Conservation (phyloP, 1,140 invertebrate species). For the Ladona fulva region DNA sequence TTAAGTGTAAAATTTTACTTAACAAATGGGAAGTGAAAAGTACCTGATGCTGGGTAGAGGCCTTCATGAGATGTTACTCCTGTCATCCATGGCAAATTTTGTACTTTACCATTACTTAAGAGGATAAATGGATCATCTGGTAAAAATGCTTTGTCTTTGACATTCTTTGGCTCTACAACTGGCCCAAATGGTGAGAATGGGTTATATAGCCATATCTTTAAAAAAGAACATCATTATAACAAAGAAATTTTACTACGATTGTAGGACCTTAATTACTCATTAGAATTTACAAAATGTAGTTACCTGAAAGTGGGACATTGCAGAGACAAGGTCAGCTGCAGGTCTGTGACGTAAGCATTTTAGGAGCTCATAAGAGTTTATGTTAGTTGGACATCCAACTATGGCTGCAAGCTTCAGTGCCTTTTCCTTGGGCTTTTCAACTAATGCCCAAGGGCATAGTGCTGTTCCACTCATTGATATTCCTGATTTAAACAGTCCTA, state of each 20-base stretch:
- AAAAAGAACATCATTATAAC: slow-evolving; percentile 17
- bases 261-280: too few species aligned
- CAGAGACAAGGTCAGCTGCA: slow-evolving; percentile 42
- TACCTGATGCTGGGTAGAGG: slow-evolving; percentile 13
- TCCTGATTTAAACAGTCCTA: slow-evolving; percentile 55
- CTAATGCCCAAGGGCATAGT: slow-evolving; percentile 58
- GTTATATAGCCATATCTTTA: slow-evolving; percentile 42
- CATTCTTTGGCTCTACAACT: slow-evolving; percentile 29
- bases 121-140: slow-evolving; percentile 1
- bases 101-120: background rate
- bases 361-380: slow-evolving; percentile 47
- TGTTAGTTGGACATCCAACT: slow-evolving; percentile 55
- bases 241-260: background rate
- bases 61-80: slow-evolving; percentile 18
- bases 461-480: slow-evolving; percentile 71
- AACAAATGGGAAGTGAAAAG: background rate
- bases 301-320: slow-evolving; percentile 39
- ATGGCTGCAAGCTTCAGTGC: slow-evolving; percentile 51
- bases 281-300: slow-evolving; percentile 13
- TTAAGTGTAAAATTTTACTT: too few species aligned
- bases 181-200: slow-evolving; percentile 55
- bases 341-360: slow-evolving; percentile 58
- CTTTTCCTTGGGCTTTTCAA: slow-evolving; percentile 54
- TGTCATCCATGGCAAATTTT: slow-evolving; percentile 15
- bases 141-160: background rate